Evolutionary conservation across 1,140 invertebrate species (phyloP), one percentile per base, ranked within the genome.

Genomic region (Drosophila sulfurigaster): DNA sequence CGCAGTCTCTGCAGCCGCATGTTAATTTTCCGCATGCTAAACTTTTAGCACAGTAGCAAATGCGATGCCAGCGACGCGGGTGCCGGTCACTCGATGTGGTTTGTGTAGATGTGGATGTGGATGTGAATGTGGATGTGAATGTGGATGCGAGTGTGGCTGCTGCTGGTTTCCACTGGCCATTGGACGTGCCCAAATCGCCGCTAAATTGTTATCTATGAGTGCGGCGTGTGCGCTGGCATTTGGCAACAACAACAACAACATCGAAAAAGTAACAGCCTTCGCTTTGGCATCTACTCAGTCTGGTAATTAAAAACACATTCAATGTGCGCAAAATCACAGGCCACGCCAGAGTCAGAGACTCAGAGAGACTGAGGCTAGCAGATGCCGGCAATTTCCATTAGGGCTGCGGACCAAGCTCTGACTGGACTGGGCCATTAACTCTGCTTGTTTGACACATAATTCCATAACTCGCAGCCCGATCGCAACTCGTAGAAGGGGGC

Each of bases 181-280:
- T 81, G 79, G 80, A 89, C 80, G 80, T 89, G 85, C 81, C 85
- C 89, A 90, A 89, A 89, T 89, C 86, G 85, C 85, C 64, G 75
- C 86, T 85, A 89, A 89, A 89, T 89, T 89, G 85, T 89, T 89
- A 89, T 90, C 85, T 90, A 89, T 82, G 86, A 89, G 85, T 89
- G 83, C 85, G 73, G 86, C 78, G 78, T 88, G 77, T 88, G 83
- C 75, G 85, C 78, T 75, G 85, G 85, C 85, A 85, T 89, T 83
- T 71, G 62, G 59, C 51, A 57, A 48, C 43, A 48, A 25, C 20
- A 46, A 46, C 45, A 13, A 46, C 43, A 46, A 15, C 11, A 46
- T 13, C 11, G 35, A 10, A 16, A 10, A 48, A 48, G 13, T 48
- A 48, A 68, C 38, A 28, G 78, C 74, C 62, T 76, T 51, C 72